These are phyloP conservation scores for Loris lydekkerianus DNA, from an alignment of 2,797 vertebrate species.

Conservation along the genomic window DNA sequence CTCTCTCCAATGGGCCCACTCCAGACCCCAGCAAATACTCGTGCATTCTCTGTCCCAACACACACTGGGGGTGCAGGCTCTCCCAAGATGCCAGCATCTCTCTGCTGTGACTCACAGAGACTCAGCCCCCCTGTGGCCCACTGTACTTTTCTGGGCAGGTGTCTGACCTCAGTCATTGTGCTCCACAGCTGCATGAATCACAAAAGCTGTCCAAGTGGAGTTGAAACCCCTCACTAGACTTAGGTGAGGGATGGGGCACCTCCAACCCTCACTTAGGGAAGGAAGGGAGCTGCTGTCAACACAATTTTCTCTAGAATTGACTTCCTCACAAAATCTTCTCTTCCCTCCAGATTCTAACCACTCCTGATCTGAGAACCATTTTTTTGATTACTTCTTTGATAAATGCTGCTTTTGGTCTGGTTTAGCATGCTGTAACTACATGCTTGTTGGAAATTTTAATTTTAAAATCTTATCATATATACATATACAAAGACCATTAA, in stretches of 20 bases:
- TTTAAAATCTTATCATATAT: not conserved
- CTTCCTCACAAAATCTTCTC: not conserved
- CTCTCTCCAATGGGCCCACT: not conserved
- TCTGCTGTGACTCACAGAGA: not conserved
- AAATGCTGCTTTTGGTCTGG: not conserved
- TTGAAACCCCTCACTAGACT: not conserved
- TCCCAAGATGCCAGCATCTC: not conserved
- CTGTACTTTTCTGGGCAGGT: not conserved
- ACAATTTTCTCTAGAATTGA: conserved; percentile 7
- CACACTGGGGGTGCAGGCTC: not conserved
- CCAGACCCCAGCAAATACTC: not conserved
- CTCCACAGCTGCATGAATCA: not conserved
- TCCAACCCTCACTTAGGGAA: not conserved
- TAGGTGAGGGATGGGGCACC: not conserved
- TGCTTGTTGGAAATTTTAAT: not conserved
- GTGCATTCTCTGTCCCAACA: not conserved
- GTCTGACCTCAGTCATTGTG: not conserved
- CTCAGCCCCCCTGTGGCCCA: not conserved
- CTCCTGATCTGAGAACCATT: not conserved
- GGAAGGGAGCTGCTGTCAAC: not conserved
- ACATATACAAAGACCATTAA: not conserved
- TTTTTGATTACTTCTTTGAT: not conserved
- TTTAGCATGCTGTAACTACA: not conserved
- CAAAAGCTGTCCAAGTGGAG: not conserved
- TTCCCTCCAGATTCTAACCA: not conserved